phyloP scores from a whole-genome alignment of 1,140 invertebrate genomes.

The Bombus turneri region DNA sequence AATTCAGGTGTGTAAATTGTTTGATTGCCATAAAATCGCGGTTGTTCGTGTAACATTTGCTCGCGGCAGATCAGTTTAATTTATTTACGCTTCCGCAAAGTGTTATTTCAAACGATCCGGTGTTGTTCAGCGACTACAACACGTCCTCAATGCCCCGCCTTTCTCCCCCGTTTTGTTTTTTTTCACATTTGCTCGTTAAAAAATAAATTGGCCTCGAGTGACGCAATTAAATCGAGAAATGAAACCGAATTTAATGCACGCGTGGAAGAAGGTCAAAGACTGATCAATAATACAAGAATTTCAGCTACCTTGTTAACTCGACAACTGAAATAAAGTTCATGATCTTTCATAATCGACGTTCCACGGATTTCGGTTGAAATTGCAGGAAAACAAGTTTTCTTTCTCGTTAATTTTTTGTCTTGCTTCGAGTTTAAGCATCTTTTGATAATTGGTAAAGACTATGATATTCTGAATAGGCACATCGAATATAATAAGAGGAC shows the following conservation, averaged over 20 bases:
- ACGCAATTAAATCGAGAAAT: neutral
- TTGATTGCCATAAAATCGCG: constrained; percentile 8
- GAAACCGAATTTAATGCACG: neutral
- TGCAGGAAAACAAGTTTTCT: neutral
- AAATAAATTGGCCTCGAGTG: neutral
- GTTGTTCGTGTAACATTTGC: constrained; percentile 39
- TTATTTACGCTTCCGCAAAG: constrained; percentile 34
- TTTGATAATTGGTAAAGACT: neutral
- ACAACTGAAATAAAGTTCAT: neutral
- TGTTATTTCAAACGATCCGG: constrained; percentile 11
- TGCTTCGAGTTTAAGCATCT: no score
- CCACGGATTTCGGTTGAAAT: neutral
- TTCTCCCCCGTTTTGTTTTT: no score
- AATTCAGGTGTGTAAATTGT: constrained; percentile 42
- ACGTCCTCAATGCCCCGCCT: neutral
- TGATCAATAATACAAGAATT: neutral
- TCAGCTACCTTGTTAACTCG: neutral
- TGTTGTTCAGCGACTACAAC: neutral
- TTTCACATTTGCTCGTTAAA: neutral
- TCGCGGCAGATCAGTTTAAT: constrained; percentile 34
- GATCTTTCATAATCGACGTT: neutral
- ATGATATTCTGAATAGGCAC: neutral
- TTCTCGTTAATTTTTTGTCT: no score
- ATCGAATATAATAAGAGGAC: neutral
- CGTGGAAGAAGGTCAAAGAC: no score